Conservation (phyloP, 2,888 invertebrate species). For the Pyrrhosoma nymphula region DNA sequence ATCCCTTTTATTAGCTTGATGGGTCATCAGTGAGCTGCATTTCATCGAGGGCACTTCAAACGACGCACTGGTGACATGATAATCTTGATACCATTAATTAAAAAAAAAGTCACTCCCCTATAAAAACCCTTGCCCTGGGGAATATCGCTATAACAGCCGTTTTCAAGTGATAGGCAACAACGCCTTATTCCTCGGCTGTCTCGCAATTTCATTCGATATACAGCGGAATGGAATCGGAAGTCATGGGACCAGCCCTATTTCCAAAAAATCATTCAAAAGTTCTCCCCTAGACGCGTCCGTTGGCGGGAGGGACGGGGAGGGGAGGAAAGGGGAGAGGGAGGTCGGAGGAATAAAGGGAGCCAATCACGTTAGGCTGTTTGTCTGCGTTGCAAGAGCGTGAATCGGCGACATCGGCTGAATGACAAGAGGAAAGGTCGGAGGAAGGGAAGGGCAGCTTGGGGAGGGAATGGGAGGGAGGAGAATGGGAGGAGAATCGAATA, state of each 20-base stretch:
- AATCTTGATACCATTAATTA: too few species aligned
- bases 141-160: too few species aligned
- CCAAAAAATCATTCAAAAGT: conserved; percentile 13
- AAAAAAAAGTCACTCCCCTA: too few species aligned
- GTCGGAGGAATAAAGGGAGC: conserved; percentile 10
- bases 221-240: not conserved
- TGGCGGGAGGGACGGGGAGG: not conserved
- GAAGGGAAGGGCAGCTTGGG: not conserved
- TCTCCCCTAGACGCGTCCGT: not conserved
- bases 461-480: not conserved
- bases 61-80: too few species aligned
- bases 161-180: too few species aligned
- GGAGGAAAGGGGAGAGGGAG: not conserved
- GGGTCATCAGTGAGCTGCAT: not conserved
- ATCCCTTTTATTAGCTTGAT: not conserved
- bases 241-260: not conserved
- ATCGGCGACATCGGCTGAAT: conserved; percentile 11
- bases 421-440: not conserved
- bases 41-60: not conserved
- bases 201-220: not conserved
- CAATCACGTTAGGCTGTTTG: conserved; percentile 43
- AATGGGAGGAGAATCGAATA: not conserved
- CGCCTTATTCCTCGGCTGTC: not conserved
- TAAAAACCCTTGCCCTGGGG: too few species aligned
- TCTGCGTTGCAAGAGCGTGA: conserved; percentile 32